phyloP scores from a whole-genome alignment of 2,797 vertebrate genomes.

The Coregonus sp. region DNA sequence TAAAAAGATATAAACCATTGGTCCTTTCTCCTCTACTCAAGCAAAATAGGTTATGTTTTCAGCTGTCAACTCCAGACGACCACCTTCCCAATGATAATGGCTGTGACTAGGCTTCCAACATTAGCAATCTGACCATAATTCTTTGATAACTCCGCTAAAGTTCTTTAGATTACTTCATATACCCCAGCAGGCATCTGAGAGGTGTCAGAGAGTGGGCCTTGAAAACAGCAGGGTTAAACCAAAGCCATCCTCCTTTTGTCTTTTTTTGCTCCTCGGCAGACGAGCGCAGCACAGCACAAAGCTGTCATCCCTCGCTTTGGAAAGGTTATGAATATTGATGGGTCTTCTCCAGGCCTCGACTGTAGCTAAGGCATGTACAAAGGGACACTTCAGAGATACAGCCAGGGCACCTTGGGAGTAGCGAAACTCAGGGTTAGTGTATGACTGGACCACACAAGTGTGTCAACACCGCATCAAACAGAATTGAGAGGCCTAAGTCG shows the following conservation, averaged over 20 bases:
- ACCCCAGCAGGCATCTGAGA: neutral
- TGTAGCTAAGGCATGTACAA: too few species aligned
- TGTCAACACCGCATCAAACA: too few species aligned
- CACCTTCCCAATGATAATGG: neutral
- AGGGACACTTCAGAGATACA: too few species aligned
- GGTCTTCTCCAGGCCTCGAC: too few species aligned
- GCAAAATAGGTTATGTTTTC: neutral
- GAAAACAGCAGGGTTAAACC: constrained; percentile 12
- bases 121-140: constrained; percentile 16
- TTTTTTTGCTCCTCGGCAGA: constrained; percentile 1
- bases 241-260: constrained; percentile 20
- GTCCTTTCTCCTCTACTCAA: neutral
- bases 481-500: too few species aligned
- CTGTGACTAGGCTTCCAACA: neutral
- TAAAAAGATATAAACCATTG: neutral
- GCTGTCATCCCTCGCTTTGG: constrained; percentile 3
- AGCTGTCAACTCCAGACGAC: neutral
- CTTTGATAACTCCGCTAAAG: constrained; percentile 25
- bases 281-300: neutral
- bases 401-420: too few species aligned
- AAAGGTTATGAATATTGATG: constrained; percentile 6
- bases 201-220: neutral
- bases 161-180: constrained; percentile 10
- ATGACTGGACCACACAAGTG: too few species aligned
- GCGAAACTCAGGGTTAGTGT: too few species aligned